Evolutionary conservation across 2,888 invertebrate species (phyloP).

Genomic region (Tiliacea citrago): DNA sequence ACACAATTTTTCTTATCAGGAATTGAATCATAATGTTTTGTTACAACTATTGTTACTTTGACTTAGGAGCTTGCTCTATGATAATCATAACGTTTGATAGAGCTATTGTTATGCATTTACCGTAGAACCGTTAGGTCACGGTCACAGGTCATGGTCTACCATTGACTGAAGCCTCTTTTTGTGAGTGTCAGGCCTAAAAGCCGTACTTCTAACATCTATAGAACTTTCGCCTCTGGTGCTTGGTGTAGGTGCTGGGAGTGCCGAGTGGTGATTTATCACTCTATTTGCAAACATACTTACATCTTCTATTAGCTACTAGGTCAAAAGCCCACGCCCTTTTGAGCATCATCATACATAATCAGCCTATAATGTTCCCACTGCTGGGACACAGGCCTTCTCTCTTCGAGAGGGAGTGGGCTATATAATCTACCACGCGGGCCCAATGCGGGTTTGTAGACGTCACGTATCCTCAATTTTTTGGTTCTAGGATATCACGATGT

Average conservation of each 20-base stretch:
- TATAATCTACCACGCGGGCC: no score
- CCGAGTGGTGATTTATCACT: background rate
- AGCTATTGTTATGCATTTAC: background rate
- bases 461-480: no score
- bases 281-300: background rate
- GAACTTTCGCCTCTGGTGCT: background rate
- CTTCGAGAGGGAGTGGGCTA: no score
- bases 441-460: no score
- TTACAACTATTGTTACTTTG: background rate
- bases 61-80: background rate
- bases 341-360: no score
- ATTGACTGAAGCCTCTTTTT: background rate
- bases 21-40: constrained; percentile 12
- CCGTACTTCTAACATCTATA: background rate
- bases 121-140: background rate
- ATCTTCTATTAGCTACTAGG: background rate
- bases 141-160: background rate
- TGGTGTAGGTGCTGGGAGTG: no score
- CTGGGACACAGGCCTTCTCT: no score
- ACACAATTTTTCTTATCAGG: constrained; percentile 17
- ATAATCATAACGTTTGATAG: background rate
- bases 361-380: no score
- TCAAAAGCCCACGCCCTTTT: background rate
- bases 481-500: no score
- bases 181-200: no score